phyloP scores from a whole-genome alignment of 2,113 vertebrate genomes.

The Chionodraco myersi region DNA sequence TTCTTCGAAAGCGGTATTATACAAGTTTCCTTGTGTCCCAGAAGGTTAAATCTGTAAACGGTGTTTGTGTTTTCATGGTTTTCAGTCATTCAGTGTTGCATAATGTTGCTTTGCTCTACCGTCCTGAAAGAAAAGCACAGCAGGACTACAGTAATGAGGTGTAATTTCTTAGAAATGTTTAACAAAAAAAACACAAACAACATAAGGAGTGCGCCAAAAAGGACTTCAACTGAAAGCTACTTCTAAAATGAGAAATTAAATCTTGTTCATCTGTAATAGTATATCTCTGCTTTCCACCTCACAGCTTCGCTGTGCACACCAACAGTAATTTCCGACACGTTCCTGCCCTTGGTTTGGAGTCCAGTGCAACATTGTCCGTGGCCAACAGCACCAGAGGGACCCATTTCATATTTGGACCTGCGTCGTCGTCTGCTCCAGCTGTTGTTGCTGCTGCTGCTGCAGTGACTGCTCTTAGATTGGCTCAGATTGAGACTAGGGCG shows the following conservation, averaged over 20 bases:
- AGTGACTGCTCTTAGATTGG: constrained; percentile 84
- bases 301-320: constrained; percentile 93
- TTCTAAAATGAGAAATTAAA: constrained; percentile 41
- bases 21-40: background rate
- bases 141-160: constrained; percentile 13
- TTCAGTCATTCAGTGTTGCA: constrained; percentile 26
- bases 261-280: constrained; percentile 74
- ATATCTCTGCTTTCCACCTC: constrained; percentile 90
- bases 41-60: background rate
- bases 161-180: constrained; percentile 22
- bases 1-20: background rate
- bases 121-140: constrained; percentile 37
- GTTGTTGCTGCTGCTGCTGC: constrained; percentile 51
- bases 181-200: constrained; percentile 4
- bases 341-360: constrained; percentile 64
- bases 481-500: constrained; percentile 87
- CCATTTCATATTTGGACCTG: constrained; percentile 87
- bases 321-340: constrained; percentile 89
- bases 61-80: constrained; percentile 7
- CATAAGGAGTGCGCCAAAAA: constrained; percentile 31
- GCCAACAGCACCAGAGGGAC: constrained; percentile 84
- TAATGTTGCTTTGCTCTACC: constrained; percentile 54
- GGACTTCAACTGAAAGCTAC: constrained; percentile 30
- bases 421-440: constrained; percentile 27
- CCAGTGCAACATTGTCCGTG: constrained; percentile 85